phyloP scores from a whole-genome alignment of 2,113 vertebrate genomes.

The Collichthys lucidus region DNA sequence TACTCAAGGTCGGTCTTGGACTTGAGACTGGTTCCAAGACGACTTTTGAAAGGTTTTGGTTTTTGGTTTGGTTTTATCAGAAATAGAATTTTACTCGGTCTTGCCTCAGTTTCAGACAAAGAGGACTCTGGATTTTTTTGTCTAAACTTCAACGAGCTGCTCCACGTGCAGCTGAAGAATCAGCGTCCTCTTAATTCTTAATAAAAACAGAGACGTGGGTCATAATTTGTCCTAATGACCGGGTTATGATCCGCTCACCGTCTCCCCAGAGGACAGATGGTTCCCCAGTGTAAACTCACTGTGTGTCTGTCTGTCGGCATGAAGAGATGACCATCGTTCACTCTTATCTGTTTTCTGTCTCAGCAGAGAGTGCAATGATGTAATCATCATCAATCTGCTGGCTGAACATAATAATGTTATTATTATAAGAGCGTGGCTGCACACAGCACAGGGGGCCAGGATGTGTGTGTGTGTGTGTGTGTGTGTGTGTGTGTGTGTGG shows the following conservation, averaged over 20 bases:
- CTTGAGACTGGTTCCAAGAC: too few relatives aligned
- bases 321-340: conserved; percentile 57
- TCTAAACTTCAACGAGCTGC: conserved; percentile 3
- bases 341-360: conserved; percentile 69
- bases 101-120: too few relatives aligned
- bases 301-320: conserved; percentile 40
- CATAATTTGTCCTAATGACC: conserved; percentile 57
- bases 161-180: not conserved
- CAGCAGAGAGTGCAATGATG: conserved; percentile 59
- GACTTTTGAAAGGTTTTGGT: too few relatives aligned
- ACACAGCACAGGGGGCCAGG: conserved; percentile 37
- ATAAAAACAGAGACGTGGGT: conserved; percentile 38
- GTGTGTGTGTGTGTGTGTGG: conserved; percentile 12
- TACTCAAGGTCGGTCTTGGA: too few relatives aligned
- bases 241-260: conserved; percentile 15
- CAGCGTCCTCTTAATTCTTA: not conserved
- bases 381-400: conserved; percentile 75
- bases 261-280: conserved; percentile 33
- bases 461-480: conserved; percentile 19
- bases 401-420: conserved; percentile 68
- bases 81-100: too few relatives aligned
- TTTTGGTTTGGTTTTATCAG: too few relatives aligned
- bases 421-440: conserved; percentile 63
- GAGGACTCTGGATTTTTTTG: too few relatives aligned
- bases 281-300: conserved; percentile 35